A percentile compares a stretch with the other conserved stretches of the same genome.
Evolutionary conservation across 92 coral and sea anemone genomes (phyloP).

Genomic region (Porites rus): DNA sequence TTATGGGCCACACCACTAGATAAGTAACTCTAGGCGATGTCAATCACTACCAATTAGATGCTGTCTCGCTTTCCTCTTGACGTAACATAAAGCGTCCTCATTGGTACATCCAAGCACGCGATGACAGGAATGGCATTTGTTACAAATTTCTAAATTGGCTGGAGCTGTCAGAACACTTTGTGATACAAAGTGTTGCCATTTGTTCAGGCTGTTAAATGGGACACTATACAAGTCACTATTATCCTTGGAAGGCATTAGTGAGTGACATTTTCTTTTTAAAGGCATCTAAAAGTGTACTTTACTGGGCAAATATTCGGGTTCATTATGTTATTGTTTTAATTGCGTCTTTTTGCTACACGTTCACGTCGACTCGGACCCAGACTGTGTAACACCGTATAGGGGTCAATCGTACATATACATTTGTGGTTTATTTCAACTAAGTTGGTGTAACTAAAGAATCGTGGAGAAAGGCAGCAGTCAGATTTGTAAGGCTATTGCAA

Average conservation of each 20-base stretch:
- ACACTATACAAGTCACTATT: constrained; percentile 98
- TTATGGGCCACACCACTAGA: constrained; percentile 97
- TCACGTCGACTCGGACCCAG: constrained; percentile 43
- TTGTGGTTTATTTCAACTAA: constrained; percentile 76
- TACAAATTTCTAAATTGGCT: constrained; percentile 99
- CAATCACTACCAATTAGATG: constrained; percentile 99
- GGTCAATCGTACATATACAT: constrained; percentile 49
- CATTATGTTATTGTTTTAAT: constrained; percentile 96
- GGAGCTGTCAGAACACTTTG: constrained; percentile 99
- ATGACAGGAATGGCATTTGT: constrained; percentile 99
- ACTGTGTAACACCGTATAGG: constrained; percentile 40
- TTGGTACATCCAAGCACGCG: constrained; percentile 99
- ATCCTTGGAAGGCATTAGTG: constrained; percentile 95
- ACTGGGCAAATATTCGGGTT: constrained; percentile 99
- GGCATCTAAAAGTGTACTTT: constrained; percentile 97
- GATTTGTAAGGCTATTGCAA: constrained; percentile 84
- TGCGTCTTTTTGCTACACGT: constrained; percentile 90
- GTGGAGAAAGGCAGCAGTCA: constrained; percentile 82
- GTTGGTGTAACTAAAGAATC: constrained; percentile 75
- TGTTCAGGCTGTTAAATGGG: constrained; percentile 99
- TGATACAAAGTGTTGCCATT: constrained; percentile 99
- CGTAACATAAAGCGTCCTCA: constrained; percentile 97
- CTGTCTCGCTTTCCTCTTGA: constrained; percentile 99
- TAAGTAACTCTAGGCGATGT: constrained; percentile 99
- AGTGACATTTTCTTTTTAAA: constrained; percentile 97